phyloP scores from a whole-genome alignment of 2,888 invertebrate genomes.

The Tachina fera region DNA sequence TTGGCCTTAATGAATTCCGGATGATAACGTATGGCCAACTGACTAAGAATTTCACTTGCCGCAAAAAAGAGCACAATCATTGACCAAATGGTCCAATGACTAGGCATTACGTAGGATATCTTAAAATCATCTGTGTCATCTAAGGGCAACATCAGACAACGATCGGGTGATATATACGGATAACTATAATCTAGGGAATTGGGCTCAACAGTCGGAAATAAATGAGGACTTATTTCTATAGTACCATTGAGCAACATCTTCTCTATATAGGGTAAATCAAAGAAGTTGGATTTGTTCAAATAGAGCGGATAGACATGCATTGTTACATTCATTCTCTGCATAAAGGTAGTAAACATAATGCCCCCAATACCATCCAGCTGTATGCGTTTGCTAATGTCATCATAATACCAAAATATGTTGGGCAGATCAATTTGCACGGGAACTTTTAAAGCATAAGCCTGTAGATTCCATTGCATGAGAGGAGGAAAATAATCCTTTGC shows the following conservation, averaged over 20 bases:
- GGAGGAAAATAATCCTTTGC: conserved; percentile 29
- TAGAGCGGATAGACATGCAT: conserved; percentile 31
- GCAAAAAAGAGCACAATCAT: not conserved
- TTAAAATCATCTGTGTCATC: not conserved
- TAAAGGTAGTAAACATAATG: conserved; percentile 12
- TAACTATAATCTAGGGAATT: conserved; percentile 38
- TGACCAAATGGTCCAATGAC: conserved; percentile 27
- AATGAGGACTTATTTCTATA: conserved; percentile 42
- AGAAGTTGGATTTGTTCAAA: conserved; percentile 32
- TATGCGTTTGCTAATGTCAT: conserved; percentile 2
- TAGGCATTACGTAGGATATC: not conserved
- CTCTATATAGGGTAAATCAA: conserved; percentile 3
- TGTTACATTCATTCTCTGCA: conserved; percentile 21
- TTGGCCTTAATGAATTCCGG: not conserved
- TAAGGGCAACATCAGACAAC: conserved; percentile 46
- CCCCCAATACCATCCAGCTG: conserved; percentile 37
- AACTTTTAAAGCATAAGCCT: conserved; percentile 23
- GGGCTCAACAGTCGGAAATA: not conserved
- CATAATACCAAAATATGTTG: conserved; percentile 45
- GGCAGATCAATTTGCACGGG: conserved; percentile 46
- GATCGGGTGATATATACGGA: conserved; percentile 15
- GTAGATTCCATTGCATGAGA: conserved; percentile 10
- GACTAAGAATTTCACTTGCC: not conserved
- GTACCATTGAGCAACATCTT: not conserved
- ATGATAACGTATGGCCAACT: conserved; percentile 5